phyloP scores from a whole-genome alignment of 1,140 invertebrate genomes.

The Bombus sylvicola region DNA sequence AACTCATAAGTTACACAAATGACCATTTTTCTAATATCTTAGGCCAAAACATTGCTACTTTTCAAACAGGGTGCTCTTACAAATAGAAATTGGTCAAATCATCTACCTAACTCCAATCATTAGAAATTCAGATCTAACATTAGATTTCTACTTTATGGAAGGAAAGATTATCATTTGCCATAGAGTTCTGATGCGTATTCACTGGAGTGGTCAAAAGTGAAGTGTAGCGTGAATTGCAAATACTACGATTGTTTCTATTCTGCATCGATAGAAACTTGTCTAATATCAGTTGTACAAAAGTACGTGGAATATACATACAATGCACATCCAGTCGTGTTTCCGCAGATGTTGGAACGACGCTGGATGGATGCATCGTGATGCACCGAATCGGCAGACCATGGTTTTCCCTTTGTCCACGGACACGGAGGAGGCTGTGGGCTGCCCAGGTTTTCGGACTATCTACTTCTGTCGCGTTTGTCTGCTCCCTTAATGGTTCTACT shows the following conservation, averaged over 20 bases:
- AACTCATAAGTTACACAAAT: no score
- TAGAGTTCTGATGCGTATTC: neutral
- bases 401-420: slow-evolving; percentile 89
- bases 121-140: neutral
- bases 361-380: slow-evolving; percentile 92
- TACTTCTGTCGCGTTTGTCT: slow-evolving; percentile 92
- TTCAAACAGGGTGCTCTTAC: neutral
- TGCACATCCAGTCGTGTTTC: slow-evolving; percentile 91
- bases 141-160: slow-evolving; percentile 1
- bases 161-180: neutral
- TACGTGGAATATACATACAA: slow-evolving; percentile 86
- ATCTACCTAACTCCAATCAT: neutral
- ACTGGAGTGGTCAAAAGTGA: neutral
- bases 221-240: slow-evolving; percentile 6
- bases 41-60: neutral
- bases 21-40: no score
- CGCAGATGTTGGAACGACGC: slow-evolving; percentile 86
- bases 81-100: neutral
- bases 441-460: slow-evolving; percentile 92
- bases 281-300: neutral
- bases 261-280: neutral
- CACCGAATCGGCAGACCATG: slow-evolving; percentile 90
- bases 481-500: slow-evolving; percentile 85
- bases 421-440: slow-evolving; percentile 90
- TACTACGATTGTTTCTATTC: neutral